Conservation (phyloP, 2,113 vertebrate species). For the Talpa occidentalis region DNA sequence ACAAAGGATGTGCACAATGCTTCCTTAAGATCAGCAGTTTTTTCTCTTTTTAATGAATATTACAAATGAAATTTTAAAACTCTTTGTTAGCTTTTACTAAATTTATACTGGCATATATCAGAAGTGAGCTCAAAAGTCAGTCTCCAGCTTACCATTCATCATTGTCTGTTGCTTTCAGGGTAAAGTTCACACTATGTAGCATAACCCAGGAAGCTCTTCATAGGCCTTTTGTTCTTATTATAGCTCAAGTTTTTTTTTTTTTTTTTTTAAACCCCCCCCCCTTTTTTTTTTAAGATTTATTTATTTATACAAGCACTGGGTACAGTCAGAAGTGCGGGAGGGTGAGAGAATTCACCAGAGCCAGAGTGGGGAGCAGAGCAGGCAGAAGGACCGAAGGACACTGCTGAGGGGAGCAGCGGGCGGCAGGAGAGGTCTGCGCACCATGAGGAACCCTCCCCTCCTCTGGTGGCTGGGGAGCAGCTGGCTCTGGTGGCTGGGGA, state of each 20-base stretch:
- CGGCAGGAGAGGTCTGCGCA: no score
- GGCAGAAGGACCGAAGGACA: no score
- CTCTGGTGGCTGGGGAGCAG: no score
- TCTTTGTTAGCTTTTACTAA: background rate
- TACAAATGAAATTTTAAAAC: background rate
- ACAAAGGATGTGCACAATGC: background rate
- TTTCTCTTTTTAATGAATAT: background rate
- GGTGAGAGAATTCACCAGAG: no score
- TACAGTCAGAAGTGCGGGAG: no score
- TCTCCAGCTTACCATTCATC: background rate
- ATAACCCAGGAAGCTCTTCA: background rate
- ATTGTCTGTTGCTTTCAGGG: background rate
- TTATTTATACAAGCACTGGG: no score
- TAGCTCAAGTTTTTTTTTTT: conserved; percentile 8
- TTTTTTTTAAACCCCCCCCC: no score
- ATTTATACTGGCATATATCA: background rate
- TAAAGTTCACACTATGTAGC: background rate
- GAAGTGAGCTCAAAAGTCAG: background rate
- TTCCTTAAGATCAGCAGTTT: background rate
- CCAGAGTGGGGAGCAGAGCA: no score
- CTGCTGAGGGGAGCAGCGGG: no score
- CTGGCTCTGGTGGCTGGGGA: no score
- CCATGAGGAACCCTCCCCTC: no score
- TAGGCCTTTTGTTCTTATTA: background rate
- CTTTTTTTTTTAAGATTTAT: no score